Evolutionary conservation across 2,888 invertebrate genomes (phyloP).

Genomic region (Willowsia nigromaculata): DNA sequence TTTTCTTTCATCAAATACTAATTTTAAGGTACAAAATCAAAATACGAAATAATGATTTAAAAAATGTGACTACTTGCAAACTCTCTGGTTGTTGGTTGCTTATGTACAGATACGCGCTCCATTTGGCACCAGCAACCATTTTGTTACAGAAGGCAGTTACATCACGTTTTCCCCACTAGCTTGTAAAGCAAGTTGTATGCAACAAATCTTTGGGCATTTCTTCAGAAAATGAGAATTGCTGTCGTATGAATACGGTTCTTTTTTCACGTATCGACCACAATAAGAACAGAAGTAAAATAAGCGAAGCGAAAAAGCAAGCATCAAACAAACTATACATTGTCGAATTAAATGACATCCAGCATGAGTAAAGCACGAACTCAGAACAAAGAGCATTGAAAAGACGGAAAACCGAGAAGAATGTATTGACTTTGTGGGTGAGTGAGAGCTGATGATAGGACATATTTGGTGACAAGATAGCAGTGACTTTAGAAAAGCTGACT

Average conservation of each 20-base stretch:
- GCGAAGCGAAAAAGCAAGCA: background rate
- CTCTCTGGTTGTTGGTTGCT: too few species aligned
- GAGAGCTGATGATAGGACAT: constrained; percentile 50
- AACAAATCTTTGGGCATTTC: too few species aligned
- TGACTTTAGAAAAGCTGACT: background rate
- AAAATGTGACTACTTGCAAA: too few species aligned
- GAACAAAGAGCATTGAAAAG: background rate
- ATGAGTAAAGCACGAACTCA: constrained; percentile 34
- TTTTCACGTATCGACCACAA: background rate
- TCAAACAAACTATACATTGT: constrained; percentile 39
- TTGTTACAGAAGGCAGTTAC: too few species aligned
- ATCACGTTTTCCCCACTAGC: too few species aligned
- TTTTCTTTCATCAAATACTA: too few species aligned
- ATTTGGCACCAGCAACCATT: too few species aligned
- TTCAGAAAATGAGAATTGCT: background rate
- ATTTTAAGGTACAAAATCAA: too few species aligned
- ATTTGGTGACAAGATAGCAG: constrained; percentile 53
- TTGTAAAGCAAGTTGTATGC: too few species aligned
- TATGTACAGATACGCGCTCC: too few species aligned
- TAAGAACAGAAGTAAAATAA: background rate
- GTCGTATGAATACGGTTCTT: background rate
- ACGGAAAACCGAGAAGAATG: constrained; percentile 10
- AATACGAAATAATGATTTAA: too few species aligned
- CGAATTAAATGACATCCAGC: constrained; percentile 31
- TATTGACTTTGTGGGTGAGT: constrained; percentile 28